Evolutionary conservation across 1,140 invertebrate genomes (phyloP), one percentile per base, ranked within the genome.

Genomic region (Pantala flavescens): DNA sequence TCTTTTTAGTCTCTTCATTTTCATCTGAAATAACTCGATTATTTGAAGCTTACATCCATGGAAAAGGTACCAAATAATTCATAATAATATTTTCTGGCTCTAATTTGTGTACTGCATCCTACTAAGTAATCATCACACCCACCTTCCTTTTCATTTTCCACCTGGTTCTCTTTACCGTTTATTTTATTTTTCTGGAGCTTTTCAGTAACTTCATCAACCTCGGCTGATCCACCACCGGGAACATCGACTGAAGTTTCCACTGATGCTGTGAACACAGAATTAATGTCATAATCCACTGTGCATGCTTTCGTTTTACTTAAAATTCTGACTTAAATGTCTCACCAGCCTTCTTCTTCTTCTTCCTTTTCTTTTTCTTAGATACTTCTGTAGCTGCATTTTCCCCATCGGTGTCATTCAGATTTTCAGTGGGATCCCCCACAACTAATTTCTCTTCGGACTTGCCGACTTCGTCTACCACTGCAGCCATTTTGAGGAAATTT

Each of bases 321-420:
- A 42, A 73, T 77, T 71, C 74, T 73, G 73, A 76, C 73, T 80
- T 83, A 23, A 12, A 16, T 72, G 24, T 55, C 71, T 81, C 80
- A 88, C 87, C 87, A 77, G 86, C 84, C 83, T 90, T 90, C 86
- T 88, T 90, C 85, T 90, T 90, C 82, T 89, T 89, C 83, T 88
- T 90, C 83, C 89, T 90, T 80, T 90, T 91, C 81, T 89, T 90
- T 81, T 89, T 88, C 78, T 90, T 89, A 5, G 86, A 85, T 70
- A 86, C 85, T 78, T 88, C 85, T 76, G 84, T 83, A 0, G 84
- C 85, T 12, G 82, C 83, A 76, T 86, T 80, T 77, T 86, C 86
- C 73, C 82, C 82, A 74, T 84, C 83, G 74, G 87, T 83, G 77
- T 86, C 80, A 23, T 83, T 80, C n/a, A 84, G 80, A 36, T 84